A percentile compares a stretch with the other conserved stretches of the same genome.
Evolutionary conservation across 1,140 invertebrate genomes (phyloP).

Genomic region (Brachionus calyciflorus): DNA sequence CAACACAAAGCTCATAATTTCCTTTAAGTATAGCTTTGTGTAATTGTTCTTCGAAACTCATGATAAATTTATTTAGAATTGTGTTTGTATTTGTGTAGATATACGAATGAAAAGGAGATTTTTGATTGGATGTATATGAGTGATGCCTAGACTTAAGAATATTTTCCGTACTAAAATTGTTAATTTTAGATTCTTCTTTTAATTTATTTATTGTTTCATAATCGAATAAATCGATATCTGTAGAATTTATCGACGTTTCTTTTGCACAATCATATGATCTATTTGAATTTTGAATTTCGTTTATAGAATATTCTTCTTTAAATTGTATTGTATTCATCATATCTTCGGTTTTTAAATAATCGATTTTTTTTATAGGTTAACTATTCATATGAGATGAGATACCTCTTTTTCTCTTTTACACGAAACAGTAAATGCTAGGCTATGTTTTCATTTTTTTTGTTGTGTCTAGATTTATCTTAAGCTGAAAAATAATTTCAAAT

Average conservation of each 20-base stretch:
- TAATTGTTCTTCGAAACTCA: slow-evolving; percentile 37
- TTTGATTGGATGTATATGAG: slow-evolving; percentile 19
- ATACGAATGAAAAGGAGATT: slow-evolving; percentile 20
- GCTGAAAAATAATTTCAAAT: no score
- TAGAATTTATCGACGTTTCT: background rate
- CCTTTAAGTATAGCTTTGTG: slow-evolving; percentile 14
- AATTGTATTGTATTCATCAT: background rate
- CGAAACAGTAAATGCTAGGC: no score
- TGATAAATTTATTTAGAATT: slow-evolving; percentile 43
- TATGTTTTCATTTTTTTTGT: no score
- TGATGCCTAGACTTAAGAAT: slow-evolving; percentile 22
- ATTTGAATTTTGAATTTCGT: slow-evolving; percentile 12
- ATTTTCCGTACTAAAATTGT: slow-evolving; percentile 29
- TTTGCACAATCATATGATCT: background rate
- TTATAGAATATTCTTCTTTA: background rate
- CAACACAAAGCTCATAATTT: slow-evolving; percentile 18
- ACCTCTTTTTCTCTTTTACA: no score
- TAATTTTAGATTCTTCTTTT: background rate
- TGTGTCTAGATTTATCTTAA: no score
- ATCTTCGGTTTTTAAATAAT: no score
- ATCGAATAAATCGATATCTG: slow-evolving; percentile 22
- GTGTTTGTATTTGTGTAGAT: slow-evolving; percentile 42
- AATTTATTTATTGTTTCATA: background rate
- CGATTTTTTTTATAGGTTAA: no score
- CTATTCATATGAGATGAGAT: no score